A percentile compares a stretch with the other conserved stretches of the same genome.
Evolutionary conservation across 1,140 invertebrate genomes (phyloP).

Genomic region (Rhyzopertha dominica): DNA sequence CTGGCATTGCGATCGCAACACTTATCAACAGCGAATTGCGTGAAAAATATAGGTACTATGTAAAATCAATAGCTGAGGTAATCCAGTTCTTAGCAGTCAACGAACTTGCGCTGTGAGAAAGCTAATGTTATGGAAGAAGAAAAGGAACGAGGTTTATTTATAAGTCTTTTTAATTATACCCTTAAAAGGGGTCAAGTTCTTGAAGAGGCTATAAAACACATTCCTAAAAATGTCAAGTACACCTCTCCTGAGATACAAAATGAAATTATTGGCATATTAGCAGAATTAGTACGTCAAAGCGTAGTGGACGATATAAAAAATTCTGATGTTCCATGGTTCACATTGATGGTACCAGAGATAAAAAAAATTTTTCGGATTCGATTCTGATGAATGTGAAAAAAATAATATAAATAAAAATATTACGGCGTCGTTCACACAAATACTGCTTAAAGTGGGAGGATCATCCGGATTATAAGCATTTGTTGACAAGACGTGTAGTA

Average conservation of each 20-base stretch:
- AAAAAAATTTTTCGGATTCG: too few species aligned
- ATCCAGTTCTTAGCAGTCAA: constrained; percentile 26
- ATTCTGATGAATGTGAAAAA: too few species aligned
- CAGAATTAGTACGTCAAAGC: constrained; percentile 22
- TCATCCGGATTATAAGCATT: too few species aligned
- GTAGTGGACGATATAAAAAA: neutral
- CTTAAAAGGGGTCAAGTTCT: constrained; percentile 25
- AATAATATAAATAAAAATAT: too few species aligned
- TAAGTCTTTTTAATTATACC: constrained; percentile 32
- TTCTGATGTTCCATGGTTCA: neutral
- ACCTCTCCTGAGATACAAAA: constrained; percentile 28
- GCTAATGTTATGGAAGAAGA: constrained; percentile 26
- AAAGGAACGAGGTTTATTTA: constrained; percentile 26
- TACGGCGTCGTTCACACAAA: too few species aligned
- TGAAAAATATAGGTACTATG: constrained; percentile 27
- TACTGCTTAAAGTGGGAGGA: too few species aligned
- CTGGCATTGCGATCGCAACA: constrained; percentile 13
- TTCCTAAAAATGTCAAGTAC: constrained; percentile 33
- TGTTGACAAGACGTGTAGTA: too few species aligned
- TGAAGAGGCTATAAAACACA: constrained; percentile 23
- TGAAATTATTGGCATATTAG: constrained; percentile 28
- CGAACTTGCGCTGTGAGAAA: constrained; percentile 17
- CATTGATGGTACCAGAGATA: too few species aligned
- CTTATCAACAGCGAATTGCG: constrained; percentile 19
- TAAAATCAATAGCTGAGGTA: constrained; percentile 25